Conservation (phyloP, 2,797 vertebrate genomes). For the Rhincodon typus region DNA sequence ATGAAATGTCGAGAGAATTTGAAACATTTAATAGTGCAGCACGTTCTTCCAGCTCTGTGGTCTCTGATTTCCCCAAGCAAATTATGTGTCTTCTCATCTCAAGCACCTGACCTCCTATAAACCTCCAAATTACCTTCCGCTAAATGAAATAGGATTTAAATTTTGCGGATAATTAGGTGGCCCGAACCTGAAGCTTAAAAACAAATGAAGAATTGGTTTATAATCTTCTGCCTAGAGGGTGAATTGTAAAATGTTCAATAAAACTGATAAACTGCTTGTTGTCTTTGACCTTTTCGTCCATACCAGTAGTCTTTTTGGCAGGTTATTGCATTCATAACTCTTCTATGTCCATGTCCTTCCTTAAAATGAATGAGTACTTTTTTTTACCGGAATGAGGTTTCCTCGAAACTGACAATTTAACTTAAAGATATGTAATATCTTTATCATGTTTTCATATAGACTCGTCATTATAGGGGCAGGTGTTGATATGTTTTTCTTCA, state of each 20-base stretch:
- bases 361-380: background rate
- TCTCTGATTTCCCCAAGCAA: background rate
- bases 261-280: background rate
- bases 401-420: background rate
- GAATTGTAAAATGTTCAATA: background rate
- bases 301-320: background rate
- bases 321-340: background rate
- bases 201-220: too few species aligned
- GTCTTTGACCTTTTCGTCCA: background rate
- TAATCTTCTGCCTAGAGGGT: background rate
- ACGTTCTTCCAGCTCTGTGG: background rate
- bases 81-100: background rate
- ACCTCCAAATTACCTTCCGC: background rate
- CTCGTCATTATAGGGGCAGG: too few species aligned
- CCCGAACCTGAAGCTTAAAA: background rate
- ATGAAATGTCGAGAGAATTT: background rate
- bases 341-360: background rate
- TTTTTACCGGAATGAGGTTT: background rate
- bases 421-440: background rate
- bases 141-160: background rate
- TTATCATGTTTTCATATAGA: background rate
- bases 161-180: background rate
- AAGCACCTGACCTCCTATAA: background rate
- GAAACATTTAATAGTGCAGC: background rate
- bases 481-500: background rate